These are phyloP conservation scores for Galeruca laticollis DNA, from an alignment of 2,888 invertebrate species.

Conservation along the genomic window DNA sequence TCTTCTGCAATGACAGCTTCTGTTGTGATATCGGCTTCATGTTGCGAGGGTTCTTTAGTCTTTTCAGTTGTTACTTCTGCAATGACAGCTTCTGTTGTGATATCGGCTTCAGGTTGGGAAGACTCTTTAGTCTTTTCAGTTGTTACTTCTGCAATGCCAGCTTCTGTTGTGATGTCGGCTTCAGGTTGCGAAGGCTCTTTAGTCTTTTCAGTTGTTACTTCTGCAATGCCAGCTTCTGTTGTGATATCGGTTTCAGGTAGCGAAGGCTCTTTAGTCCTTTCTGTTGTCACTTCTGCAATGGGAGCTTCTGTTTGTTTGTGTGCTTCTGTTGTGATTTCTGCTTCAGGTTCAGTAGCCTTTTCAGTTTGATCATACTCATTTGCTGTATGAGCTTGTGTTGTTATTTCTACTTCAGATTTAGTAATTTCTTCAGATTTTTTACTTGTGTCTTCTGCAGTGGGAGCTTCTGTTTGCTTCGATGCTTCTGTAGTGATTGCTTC, in stretches of 20 bases:
- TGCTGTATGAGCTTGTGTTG: constrained; percentile 13
- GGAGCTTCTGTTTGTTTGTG: constrained; percentile 29
- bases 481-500: constrained; percentile 24
- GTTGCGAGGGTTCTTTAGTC: background rate
- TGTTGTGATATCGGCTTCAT: background rate
- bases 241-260: constrained; percentile 14
- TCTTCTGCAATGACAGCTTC: background rate
- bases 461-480: constrained; percentile 25
- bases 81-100: background rate
- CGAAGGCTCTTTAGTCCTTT: constrained; percentile 23
- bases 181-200: background rate
- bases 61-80: constrained; percentile 24
- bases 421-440: constrained; percentile 18
- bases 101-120: constrained; percentile 7
- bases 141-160: constrained; percentile 16
- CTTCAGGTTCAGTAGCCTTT: constrained; percentile 24
- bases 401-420: constrained; percentile 11
- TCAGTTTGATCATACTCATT: constrained; percentile 22
- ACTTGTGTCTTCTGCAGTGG: background rate
- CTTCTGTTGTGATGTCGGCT: background rate
- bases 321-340: constrained; percentile 18
- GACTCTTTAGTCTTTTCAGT: constrained; percentile 20
- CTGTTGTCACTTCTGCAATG: constrained; percentile 25
- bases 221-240: constrained; percentile 15
- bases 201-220: constrained; percentile 1